Base-by-base conservation (phyloP, 2,888 invertebrate species). In the Pristionchus fissidentatus region DNA sequence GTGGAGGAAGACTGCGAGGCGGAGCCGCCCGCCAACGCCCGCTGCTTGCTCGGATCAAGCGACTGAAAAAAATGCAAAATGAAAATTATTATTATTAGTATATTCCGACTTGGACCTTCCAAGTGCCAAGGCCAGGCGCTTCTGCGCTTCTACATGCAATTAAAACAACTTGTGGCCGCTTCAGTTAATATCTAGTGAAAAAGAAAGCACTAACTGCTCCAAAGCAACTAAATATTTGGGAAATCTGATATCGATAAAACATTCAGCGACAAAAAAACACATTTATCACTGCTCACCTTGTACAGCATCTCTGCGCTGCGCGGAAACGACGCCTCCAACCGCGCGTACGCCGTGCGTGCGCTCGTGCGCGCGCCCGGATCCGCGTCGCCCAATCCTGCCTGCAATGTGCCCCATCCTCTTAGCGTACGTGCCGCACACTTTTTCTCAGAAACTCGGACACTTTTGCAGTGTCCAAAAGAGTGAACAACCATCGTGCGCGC, bases 311-410 rank as follows among this genome's bases (percentile, higher is more conserved):
- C 87, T 8, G 89, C 89, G 8, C 85, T 84, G 26, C 82, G 57
- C 1, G 87, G 86, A 73, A 87, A 89, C n/a, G 38, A 46, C 35
- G 55, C 38, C 49, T 88, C 88, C 38, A 89, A 84, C 49, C 79
- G 82, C 52, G 85, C 80, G 84, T 86, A 90, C 8, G 88, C 83
- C 41, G 83, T 95, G 92, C 97, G 94, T 0, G 96, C 95, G 90
- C 95, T 94, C 15, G 95, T 95, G 88, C 98, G 94, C 0, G 97
- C 97, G 81, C 96, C 96, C 43, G 95, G 95, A 93, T 99, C 98
- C 0, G 98, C 97, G 94, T 99, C 98, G 1, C 95, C 95, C 86
- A 98, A 95, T 0, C 97, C 97, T 87, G 92, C 92, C 87, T 93
- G 60, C 13, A 85, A 80, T 7, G n/a, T n/a, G n/a, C n/a, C n/a